phyloP scores from a whole-genome alignment of 2,113 vertebrate genomes.

The Notarius lentiginosus region DNA sequence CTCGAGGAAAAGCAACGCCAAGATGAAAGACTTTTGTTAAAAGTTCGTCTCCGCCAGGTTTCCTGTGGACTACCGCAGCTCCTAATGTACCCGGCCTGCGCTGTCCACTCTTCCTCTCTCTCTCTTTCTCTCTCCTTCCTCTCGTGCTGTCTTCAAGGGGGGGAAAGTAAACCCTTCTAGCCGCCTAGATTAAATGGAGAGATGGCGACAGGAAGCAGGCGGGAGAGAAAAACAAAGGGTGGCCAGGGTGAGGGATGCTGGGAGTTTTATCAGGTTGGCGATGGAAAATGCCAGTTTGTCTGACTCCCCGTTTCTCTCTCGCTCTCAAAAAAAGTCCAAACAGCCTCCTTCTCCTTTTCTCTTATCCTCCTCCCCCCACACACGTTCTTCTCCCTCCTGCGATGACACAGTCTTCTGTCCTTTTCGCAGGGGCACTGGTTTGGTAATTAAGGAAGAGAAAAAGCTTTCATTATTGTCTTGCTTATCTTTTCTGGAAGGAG shows the following conservation, averaged over 20 bases:
- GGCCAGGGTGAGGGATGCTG: slow-evolving; percentile 73
- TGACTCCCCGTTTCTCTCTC: slow-evolving; percentile 75
- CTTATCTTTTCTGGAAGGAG: slow-evolving; percentile 82
- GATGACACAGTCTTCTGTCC: slow-evolving; percentile 92
- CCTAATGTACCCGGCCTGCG: slow-evolving; percentile 27
- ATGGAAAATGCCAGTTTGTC: slow-evolving; percentile 94
- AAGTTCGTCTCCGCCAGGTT: slow-evolving; percentile 88
- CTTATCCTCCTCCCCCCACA: slow-evolving; percentile 14
- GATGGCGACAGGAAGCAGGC: slow-evolving; percentile 99
- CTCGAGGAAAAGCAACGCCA: slow-evolving; percentile 80
- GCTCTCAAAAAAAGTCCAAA: slow-evolving; percentile 22
- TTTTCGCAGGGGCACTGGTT: slow-evolving; percentile 82
- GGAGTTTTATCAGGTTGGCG: slow-evolving; percentile 95
- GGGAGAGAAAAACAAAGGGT: slow-evolving; percentile 95
- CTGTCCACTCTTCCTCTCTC: slow-evolving; percentile 53
- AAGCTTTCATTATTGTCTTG: slow-evolving; percentile 90
- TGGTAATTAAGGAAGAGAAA: slow-evolving; percentile 87
- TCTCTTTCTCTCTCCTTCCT: slow-evolving; percentile 70
- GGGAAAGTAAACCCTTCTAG: slow-evolving; percentile 89
- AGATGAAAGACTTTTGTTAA: slow-evolving; percentile 92
- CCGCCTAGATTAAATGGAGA: slow-evolving; percentile 99
- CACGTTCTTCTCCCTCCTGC: slow-evolving; percentile 43
- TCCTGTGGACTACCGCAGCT: slow-evolving; percentile 79
- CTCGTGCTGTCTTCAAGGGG: slow-evolving; percentile 82
- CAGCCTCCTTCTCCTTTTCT: slow-evolving; percentile 18